A percentile compares a stretch with the other conserved stretches of the same genome.
Conservation (phyloP, 2,888 invertebrate species). For the Poecilus cupreus region DNA sequence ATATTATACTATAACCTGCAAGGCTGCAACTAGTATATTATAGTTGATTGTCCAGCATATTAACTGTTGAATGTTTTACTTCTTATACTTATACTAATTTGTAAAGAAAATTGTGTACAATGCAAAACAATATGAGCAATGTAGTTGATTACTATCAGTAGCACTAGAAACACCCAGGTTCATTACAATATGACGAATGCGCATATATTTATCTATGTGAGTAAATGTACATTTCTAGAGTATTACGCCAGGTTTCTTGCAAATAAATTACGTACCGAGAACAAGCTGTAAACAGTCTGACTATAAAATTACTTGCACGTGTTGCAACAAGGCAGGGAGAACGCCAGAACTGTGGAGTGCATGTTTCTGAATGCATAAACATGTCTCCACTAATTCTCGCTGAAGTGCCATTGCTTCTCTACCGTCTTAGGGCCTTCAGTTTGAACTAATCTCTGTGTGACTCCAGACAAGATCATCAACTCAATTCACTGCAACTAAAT, state of each 20-base stretch:
- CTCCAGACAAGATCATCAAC: conserved; percentile 21
- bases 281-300: conserved; percentile 17
- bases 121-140: too few relatives aligned
- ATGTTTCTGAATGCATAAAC: conserved; percentile 35
- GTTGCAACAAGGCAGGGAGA: conserved; percentile 17
- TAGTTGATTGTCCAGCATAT: too few relatives aligned
- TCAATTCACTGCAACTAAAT: conserved; percentile 1
- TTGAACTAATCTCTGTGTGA: conserved; percentile 22
- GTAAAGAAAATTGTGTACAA: too few relatives aligned
- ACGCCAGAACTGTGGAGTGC: neutral
- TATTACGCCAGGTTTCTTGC: conserved; percentile 15
- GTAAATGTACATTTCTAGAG: conserved; percentile 8
- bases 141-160: conserved; percentile 3
- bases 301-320: conserved; percentile 32
- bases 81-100: too few relatives aligned
- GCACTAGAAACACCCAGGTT: neutral
- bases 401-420: conserved; percentile 12
- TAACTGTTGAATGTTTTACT: too few relatives aligned
- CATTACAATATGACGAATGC: conserved; percentile 24
- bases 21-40: too few relatives aligned
- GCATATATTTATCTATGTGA: conserved; percentile 30
- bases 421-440: neutral
- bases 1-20: too few relatives aligned
- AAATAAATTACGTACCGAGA: conserved; percentile 33
- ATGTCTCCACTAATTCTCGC: conserved; percentile 14